phyloP scores from a whole-genome alignment of 2,888 invertebrate species.

The Drosophila melanosoma region DNA sequence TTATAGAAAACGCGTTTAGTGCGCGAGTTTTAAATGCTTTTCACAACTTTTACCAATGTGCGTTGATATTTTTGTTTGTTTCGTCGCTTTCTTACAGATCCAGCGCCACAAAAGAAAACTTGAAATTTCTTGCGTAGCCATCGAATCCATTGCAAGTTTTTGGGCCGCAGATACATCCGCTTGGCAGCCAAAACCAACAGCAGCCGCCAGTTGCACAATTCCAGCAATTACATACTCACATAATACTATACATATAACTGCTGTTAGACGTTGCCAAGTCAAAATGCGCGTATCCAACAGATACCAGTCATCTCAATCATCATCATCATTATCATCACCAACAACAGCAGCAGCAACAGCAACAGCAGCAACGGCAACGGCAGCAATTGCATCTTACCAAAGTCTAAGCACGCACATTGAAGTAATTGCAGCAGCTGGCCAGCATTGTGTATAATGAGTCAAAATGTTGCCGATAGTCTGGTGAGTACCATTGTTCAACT shows the following conservation, averaged over 20 bases:
- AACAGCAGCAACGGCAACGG: conserved; percentile 15
- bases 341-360: conserved; percentile 5
- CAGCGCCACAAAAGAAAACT: conserved; percentile 67
- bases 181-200: conserved; percentile 22
- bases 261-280: conserved; percentile 58
- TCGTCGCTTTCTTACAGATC: conserved; percentile 71
- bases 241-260: conserved; percentile 21
- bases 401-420: conserved; percentile 72
- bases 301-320: conserved; percentile 63
- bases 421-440: conserved; percentile 73
- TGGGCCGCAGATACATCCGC: conserved; percentile 67
- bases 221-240: conserved; percentile 8
- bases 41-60: conserved; percentile 67
- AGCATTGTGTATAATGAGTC: conserved; percentile 80
- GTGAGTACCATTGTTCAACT: conserved; percentile 70
- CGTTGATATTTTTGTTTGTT: conserved; percentile 26
- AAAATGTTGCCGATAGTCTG: conserved; percentile 85
- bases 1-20: conserved; percentile 59
- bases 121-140: conserved; percentile 61
- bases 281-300: conserved; percentile 73
- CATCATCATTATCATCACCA: conserved; percentile 40
- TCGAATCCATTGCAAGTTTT: conserved; percentile 68
- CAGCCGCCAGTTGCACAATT: conserved; percentile 62
- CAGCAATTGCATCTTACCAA: conserved; percentile 70
- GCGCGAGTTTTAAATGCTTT: conserved; percentile 60